phyloP scores from a whole-genome alignment of 2,113 vertebrate species.

The Motacilla alba region DNA sequence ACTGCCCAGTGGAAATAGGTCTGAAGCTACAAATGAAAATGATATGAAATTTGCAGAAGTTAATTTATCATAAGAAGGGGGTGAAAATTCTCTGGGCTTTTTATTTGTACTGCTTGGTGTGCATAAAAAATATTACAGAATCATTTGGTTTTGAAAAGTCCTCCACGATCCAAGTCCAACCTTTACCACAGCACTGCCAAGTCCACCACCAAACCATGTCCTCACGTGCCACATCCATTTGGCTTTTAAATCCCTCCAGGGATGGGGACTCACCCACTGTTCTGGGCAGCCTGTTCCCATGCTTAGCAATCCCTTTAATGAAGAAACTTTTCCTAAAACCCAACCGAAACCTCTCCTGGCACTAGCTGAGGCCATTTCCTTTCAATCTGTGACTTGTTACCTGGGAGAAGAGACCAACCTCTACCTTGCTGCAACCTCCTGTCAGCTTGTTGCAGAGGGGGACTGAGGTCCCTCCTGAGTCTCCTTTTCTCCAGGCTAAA shows the following conservation, averaged over 20 bases:
- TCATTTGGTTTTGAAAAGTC: not conserved
- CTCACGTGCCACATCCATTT: not conserved
- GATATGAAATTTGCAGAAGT: fast-evolving
- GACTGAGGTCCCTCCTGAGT: not conserved
- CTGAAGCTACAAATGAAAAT: not conserved
- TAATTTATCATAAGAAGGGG: not conserved
- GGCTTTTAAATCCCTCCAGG: not conserved
- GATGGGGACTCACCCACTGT: not conserved
- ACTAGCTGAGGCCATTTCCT: not conserved
- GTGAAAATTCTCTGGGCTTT: not conserved
- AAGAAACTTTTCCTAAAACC: not conserved
- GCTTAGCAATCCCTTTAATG: not conserved
- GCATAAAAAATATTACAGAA: fast-evolving
- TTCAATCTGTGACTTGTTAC: not conserved
- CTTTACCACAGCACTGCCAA: not conserved
- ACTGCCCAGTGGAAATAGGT: not conserved
- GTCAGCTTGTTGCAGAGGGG: not conserved
- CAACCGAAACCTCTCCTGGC: not conserved
- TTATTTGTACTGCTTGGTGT: not conserved
- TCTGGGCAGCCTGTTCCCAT: not conserved
- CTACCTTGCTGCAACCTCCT: not conserved
- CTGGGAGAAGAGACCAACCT: not conserved
- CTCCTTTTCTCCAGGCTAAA: not conserved
- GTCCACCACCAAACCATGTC: not conserved
- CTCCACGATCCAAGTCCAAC: not conserved